These are phyloP conservation scores for Melanostoma scalare DNA, from an alignment of 2,888 invertebrate species.

Conservation along the genomic window DNA sequence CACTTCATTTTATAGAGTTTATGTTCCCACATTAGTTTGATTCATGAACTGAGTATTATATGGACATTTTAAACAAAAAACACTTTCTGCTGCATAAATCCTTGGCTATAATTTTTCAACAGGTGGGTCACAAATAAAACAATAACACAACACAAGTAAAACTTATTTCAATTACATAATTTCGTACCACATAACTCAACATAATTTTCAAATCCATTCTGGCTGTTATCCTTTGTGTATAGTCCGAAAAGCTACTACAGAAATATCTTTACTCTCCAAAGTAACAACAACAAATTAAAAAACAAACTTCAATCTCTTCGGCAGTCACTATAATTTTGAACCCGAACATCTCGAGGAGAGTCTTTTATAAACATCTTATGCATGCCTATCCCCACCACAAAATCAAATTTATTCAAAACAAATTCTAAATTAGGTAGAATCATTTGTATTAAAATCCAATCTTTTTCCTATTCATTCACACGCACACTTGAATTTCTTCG, in stretches of 20 bases:
- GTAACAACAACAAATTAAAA: background rate
- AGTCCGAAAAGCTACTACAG: conserved; percentile 21
- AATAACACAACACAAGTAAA: background rate
- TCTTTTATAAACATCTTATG: conserved; percentile 59
- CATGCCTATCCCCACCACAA: conserved; percentile 56
- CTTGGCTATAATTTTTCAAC: background rate
- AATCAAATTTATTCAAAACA: background rate
- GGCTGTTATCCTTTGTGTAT: background rate
- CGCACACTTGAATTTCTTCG: conserved; percentile 34
- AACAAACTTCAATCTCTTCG: conserved; percentile 31
- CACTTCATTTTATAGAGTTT: too few relatives aligned
- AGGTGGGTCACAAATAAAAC: background rate
- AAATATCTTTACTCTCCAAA: conserved; percentile 8
- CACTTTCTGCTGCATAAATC: background rate
- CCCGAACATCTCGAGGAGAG: conserved; percentile 7
- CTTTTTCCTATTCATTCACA: conserved; percentile 51
- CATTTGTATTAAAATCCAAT: conserved; percentile 42
- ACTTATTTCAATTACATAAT: background rate
- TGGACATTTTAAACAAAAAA: too few relatives aligned
- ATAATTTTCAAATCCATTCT: conserved; percentile 51
- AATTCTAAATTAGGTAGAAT: conserved; percentile 45
- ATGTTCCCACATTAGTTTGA: too few relatives aligned
- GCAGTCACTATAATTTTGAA: conserved; percentile 40
- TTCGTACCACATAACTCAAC: conserved; percentile 53
- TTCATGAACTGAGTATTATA: too few relatives aligned